Conservation (phyloP, 1,140 invertebrate genomes). For the Sarcophaga peregrina region DNA sequence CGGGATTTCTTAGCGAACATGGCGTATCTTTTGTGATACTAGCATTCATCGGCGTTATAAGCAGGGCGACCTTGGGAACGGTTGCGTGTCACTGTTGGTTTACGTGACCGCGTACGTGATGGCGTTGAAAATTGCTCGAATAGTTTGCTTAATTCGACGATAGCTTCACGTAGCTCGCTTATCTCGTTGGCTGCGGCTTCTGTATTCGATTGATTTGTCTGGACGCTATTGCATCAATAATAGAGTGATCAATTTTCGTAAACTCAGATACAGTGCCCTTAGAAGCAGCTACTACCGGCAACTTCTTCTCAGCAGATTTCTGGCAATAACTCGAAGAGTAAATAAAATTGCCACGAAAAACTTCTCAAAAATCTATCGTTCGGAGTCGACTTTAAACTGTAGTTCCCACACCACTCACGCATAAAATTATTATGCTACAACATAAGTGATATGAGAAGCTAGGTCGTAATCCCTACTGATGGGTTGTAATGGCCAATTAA, state of each 20-base stretch:
- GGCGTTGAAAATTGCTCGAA: neutral
- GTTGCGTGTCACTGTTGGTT: neutral
- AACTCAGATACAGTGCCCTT: neutral
- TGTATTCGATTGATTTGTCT: too few species aligned
- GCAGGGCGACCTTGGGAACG: neutral
- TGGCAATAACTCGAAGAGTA: too few species aligned
- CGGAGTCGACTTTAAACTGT: too few species aligned
- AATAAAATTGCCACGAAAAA: too few species aligned
- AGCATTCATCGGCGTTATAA: neutral
- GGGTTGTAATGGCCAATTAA: too few species aligned
- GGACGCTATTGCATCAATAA: conserved; percentile 27
- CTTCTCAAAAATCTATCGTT: too few species aligned
- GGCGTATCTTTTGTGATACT: conserved; percentile 33
- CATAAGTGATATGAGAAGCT: too few species aligned
- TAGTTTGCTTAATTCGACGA: conserved; percentile 16
- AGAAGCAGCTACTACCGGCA: conserved; percentile 22
- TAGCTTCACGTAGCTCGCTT: neutral
- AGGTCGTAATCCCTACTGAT: too few species aligned
- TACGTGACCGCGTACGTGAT: neutral
- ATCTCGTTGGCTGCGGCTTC: conserved; percentile 1
- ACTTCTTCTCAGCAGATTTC: too few species aligned
- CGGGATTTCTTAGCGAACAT: conserved; percentile 28
- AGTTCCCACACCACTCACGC: too few species aligned
- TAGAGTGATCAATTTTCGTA: conserved; percentile 33
- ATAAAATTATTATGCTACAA: too few species aligned